Evolutionary conservation across 2,797 vertebrate species (phyloP), one percentile per base, ranked within the genome.

Genomic region (Malurus leucopterus): DNA sequence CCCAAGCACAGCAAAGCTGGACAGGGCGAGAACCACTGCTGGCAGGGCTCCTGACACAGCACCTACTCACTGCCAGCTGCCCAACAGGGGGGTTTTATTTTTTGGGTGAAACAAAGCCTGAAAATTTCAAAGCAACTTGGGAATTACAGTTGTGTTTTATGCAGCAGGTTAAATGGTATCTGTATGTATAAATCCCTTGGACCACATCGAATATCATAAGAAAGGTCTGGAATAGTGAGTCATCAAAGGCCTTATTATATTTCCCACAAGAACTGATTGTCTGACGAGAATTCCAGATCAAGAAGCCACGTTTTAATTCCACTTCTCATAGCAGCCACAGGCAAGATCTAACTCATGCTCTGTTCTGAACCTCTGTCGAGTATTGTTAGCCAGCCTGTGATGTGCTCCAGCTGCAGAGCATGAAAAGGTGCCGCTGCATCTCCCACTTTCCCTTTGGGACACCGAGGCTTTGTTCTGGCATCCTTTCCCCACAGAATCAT

Each of bases 1-100:
- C 30, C 20, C 54, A 30, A 3, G 29, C 5, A 6, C 29, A 59
- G 65, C 4, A 3, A 46, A 18, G 38, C 0, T 1, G 41, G 13
- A 29, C 2, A 29, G 12, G n/a, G 17, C 0, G 11, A 38, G 41
- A 24, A 50, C 24, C 19, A 8, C 61, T 24, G 62, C 20, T 8
- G 14, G 50, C 57, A 77, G 18, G 12, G 19, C 49, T 85, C 27
- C 8, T 49, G 40, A 41, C 18, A 2, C 57, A 65, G 72, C 82
- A 81, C 24, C 41, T 30, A 7, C 27, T 13, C 67, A 13, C 63
- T 11, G 64, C 0, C 0, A 29, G 81, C 40, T 73, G 61, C 69
- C 47, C 26, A n/a, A 3, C 12, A 1, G 0, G 10, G 10, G 46
- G 5, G 13, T 47, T 67, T 46, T 9, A 6, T 20, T 43, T 76